Evolutionary conservation across 2,888 invertebrate species (phyloP).

Genomic region (Drosophila buzzatii): DNA sequence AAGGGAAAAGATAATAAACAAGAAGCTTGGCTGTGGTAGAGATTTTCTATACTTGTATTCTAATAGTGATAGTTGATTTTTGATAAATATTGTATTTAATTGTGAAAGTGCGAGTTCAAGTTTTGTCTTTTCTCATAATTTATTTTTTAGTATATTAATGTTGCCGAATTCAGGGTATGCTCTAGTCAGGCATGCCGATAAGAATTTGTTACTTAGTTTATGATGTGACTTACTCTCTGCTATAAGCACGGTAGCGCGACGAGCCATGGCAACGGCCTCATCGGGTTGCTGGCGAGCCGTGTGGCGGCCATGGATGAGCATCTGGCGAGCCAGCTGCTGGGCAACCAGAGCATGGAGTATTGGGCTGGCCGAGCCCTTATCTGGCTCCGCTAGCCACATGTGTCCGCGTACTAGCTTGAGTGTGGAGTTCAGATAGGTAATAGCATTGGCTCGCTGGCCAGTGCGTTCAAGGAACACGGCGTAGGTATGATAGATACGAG

Average conservation of each 20-base stretch:
- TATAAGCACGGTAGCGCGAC: constrained; percentile 64
- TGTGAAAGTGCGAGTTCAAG: no score
- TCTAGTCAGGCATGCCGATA: no score
- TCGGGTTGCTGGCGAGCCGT: constrained; percentile 53
- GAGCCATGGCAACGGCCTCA: constrained; percentile 63
- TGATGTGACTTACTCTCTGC: constrained; percentile 64
- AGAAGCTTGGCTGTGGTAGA: no score
- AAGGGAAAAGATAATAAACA: no score
- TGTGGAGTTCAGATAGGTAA: constrained; percentile 63
- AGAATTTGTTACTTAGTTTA: not conserved
- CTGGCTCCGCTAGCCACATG: constrained; percentile 66
- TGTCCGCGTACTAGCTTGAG: constrained; percentile 67
- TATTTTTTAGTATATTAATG: no score
- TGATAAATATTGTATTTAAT: no score
- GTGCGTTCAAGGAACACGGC: constrained; percentile 53
- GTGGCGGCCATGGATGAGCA: constrained; percentile 61
- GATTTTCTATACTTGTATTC: no score
- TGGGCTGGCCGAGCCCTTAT: constrained; percentile 46
- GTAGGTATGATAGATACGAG: constrained; percentile 73
- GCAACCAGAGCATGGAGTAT: constrained; percentile 67
- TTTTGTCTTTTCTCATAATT: no score
- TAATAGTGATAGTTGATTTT: no score
- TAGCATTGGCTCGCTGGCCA: constrained; percentile 46
- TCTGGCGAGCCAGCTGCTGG: constrained; percentile 52
- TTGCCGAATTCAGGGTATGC: no score